A percentile compares a stretch with the other conserved stretches of the same genome.
These are phyloP conservation scores for Rhipidura dahli DNA, from an alignment of 2,113 vertebrate species.

Conservation along the genomic window DNA sequence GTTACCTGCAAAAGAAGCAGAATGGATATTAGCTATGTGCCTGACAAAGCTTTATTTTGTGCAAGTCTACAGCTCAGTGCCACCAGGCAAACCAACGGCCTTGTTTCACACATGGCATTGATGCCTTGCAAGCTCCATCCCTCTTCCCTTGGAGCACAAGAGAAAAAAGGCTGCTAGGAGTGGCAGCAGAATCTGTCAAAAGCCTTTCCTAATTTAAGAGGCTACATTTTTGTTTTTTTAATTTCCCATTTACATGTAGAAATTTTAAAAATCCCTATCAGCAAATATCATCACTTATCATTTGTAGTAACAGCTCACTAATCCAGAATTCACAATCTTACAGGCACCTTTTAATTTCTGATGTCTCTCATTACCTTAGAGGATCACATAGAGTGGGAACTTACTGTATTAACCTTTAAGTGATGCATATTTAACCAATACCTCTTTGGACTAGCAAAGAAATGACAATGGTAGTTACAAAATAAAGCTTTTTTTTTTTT, in stretches of 20 bases:
- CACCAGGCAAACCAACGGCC: neutral
- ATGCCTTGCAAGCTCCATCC: neutral
- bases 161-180: neutral
- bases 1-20: neutral
- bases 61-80: neutral
- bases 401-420: neutral
- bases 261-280: neutral
- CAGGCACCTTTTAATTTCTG: neutral
- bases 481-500: neutral
- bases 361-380: neutral
- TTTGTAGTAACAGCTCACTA: neutral
- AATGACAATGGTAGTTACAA: neutral
- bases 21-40: neutral
- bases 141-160: neutral
- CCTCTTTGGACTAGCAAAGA: neutral
- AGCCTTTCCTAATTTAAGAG: neutral
- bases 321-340: neutral
- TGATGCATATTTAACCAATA: neutral
- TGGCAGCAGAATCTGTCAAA: neutral
- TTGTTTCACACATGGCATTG: accelerated
- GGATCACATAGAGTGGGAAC: neutral
- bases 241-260: neutral
- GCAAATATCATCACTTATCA: neutral
- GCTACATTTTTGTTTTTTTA: neutral
- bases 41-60: neutral